A percentile compares a stretch with the other conserved stretches of the same genome.
Conservation (phyloP, 2,797 vertebrate genomes). For the Pampus argenteus region DNA sequence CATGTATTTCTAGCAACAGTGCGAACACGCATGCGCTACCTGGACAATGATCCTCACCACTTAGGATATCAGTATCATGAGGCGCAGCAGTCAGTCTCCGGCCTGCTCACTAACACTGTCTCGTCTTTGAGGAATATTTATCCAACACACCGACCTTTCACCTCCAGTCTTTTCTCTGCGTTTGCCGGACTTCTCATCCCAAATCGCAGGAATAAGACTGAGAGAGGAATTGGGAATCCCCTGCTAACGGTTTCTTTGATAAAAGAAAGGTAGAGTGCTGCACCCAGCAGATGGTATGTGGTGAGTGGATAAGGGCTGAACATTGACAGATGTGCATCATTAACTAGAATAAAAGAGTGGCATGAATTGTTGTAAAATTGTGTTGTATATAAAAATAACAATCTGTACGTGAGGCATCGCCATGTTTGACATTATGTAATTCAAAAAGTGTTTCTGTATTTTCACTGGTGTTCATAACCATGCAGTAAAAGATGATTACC, state of each 20-base stretch:
- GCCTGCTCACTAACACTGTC: conserved; percentile 1
- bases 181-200: conserved; percentile 51
- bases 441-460: not conserved
- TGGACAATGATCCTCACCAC: conserved; percentile 20
- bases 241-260: conserved; percentile 72
- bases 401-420: too few relatives aligned
- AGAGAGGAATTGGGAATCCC: conserved; percentile 70
- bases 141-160: conserved; percentile 17
- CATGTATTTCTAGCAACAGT: conserved; percentile 25
- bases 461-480: not conserved
- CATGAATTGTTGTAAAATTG: conserved; percentile 10
- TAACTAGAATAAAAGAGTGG: conserved; percentile 49
- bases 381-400: conserved; percentile 1
- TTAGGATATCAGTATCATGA: conserved; percentile 37
- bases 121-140: conserved; percentile 28
- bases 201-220: conserved; percentile 45
- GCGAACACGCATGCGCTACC: conserved; percentile 58
- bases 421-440: not conserved
- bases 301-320: conserved; percentile 72
- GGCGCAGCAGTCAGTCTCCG: conserved; percentile 36
- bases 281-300: conserved; percentile 79
- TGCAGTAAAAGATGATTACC: not conserved
- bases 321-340: conserved; percentile 58
- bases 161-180: conserved; percentile 14
- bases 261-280: conserved; percentile 71